Evolutionary conservation across 1,140 invertebrate genomes (phyloP).

Genomic region (Ostrea edulis): DNA sequence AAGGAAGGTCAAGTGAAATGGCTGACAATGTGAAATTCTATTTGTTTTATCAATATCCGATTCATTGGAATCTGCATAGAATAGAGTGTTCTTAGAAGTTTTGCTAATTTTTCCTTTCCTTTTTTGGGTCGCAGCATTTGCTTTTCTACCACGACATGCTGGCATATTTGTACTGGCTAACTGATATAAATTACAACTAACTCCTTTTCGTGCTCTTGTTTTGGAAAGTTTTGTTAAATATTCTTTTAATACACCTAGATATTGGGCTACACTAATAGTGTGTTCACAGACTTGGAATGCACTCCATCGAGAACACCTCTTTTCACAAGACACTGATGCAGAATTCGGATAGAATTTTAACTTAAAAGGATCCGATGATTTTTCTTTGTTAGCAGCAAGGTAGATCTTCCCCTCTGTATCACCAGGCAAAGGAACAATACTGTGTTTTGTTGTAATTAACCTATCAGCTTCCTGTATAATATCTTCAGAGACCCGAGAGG

Average conservation of each 20-base stretch:
- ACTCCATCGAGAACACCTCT: conserved; percentile 6
- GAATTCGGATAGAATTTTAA: conserved; percentile 14
- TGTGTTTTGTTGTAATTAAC: too few species aligned
- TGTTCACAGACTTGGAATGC: neutral
- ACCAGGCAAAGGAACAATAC: too few species aligned
- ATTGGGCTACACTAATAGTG: neutral
- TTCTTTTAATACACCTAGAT: neutral
- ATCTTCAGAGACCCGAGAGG: too few species aligned
- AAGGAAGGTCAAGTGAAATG: conserved; percentile 33
- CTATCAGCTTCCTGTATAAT: too few species aligned
- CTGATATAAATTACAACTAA: conserved; percentile 1
- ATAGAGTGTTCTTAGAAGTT: neutral
- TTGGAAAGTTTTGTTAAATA: conserved; percentile 1
- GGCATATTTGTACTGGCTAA: neutral
- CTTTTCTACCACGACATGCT: neutral
- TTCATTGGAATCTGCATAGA: neutral
- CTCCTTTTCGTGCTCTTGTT: conserved; percentile 10
- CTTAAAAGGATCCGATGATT: neutral
- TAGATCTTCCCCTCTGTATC: neutral
- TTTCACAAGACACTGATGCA: neutral
- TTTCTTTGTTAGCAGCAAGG: neutral
- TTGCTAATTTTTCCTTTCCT: neutral
- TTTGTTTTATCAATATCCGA: too few species aligned
- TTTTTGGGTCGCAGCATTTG: neutral
- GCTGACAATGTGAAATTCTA: neutral